Base-by-base conservation (phyloP, 2,888 invertebrate genomes). In the Dendrolimus pini region DNA sequence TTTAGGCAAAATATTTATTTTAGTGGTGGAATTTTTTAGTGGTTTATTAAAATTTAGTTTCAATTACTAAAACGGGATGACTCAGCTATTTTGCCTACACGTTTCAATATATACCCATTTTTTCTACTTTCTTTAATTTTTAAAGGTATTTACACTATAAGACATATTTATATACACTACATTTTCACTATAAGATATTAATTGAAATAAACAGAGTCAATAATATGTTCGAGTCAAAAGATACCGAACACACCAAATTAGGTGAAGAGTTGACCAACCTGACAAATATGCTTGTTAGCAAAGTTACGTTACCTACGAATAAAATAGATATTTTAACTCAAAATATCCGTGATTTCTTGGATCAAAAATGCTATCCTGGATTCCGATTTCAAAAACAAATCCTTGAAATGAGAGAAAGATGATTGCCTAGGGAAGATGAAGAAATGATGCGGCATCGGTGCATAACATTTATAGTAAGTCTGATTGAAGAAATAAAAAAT, bases 201-300 rank as follows among this genome's bases (percentile, higher is more conserved):
- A 63, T 57, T 61, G 59, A 63, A 2, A 55, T 63, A 54, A 65
- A 61, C 55, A 60, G 59, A 54, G 58, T 61, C 1, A 59, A 60
- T 59, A 59, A 59, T 55, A 53, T 62, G 56, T 62, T 62, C 30
- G 60, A 62, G 54, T 62, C 62, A 52, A 62, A 62, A 59, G 58
- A 62, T 55, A 58, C 58, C 47, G 59, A 60, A 52, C 60, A 59
- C 41, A 56, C 59, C 8, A 53, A 53, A 62, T 56, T 62, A 13
- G 59, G 54, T 54, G 58, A 42, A 7, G 62, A 62, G 54, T 59
- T 62, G 54, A 58, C 54, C 52, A 62, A 59, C 52, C 55, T 61
- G 41, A 61, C 60, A 47, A 56, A 62, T 58, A 58, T 54, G 41
- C 59, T 59, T 60, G 62, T 61, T 47, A 53, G 54, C 56, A 62